Evolutionary conservation across 1,140 invertebrate genomes (phyloP).

Genomic region (Saccostrea echinata): DNA sequence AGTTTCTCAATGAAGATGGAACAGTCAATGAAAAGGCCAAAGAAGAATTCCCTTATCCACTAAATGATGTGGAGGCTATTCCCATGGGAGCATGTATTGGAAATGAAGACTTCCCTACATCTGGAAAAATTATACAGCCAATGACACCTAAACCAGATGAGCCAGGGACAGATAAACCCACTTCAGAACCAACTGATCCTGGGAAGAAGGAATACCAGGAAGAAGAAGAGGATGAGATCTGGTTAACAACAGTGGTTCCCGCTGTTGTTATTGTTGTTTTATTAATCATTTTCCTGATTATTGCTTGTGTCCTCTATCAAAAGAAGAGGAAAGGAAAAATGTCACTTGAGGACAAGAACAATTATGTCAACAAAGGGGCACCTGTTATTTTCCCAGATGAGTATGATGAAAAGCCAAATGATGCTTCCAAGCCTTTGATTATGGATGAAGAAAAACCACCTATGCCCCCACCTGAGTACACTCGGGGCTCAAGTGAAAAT

Average conservation of each 20-base stretch:
- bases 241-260: constrained; percentile 94
- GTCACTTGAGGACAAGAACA: constrained; percentile 84
- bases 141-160: constrained; percentile 6
- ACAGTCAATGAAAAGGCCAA: constrained; percentile 83
- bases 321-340: constrained; percentile 90
- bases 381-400: constrained; percentile 96
- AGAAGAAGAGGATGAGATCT: constrained; percentile 85
- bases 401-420: constrained; percentile 91
- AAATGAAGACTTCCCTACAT: constrained; percentile 73
- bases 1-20: constrained; percentile 82
- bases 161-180: constrained; percentile 44
- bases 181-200: neutral
- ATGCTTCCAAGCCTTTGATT: constrained; percentile 94
- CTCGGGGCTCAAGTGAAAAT: constrained; percentile 81
- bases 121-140: neutral
- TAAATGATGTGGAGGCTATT: constrained; percentile 84
- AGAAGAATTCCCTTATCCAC: constrained; percentile 87
- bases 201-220: constrained; percentile 56
- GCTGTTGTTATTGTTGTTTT: constrained; percentile 93
- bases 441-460: constrained; percentile 96
- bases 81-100: constrained; percentile 87
- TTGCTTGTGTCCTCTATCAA: constrained; percentile 93
- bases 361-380: constrained; percentile 94
- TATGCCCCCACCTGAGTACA: constrained; percentile 88
- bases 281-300: constrained; percentile 90